A percentile compares a stretch with the other conserved stretches of the same genome.
Conservation (phyloP, 2,113 vertebrate genomes). For the Hypocryptadius cinnamomeus region DNA sequence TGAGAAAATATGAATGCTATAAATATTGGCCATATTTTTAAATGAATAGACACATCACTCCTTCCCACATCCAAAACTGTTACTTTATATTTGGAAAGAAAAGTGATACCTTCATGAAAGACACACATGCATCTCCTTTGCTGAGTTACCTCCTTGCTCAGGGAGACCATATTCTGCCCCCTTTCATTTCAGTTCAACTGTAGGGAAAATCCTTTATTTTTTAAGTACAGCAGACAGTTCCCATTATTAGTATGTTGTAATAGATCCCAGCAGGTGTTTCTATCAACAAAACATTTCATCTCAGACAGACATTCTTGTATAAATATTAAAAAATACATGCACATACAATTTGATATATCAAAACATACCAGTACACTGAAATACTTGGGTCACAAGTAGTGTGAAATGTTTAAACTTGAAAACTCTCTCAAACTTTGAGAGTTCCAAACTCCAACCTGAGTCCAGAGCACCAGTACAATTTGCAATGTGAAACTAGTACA, state of each 20-base stretch:
- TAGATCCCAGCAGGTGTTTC: neutral
- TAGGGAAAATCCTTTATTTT: neutral
- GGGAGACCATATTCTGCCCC: neutral
- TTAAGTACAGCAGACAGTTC: neutral
- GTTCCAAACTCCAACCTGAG: neutral
- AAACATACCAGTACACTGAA: neutral
- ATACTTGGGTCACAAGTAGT: neutral
- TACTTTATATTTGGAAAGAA: constrained; percentile 16
- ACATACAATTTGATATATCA: neutral
- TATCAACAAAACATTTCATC: neutral
- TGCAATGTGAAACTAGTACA: neutral
- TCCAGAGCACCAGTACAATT: neutral
- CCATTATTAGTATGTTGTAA: neutral
- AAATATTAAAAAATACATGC: neutral
- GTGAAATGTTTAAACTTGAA: neutral
- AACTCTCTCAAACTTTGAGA: neutral
- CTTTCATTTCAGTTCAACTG: neutral
- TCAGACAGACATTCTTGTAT: neutral
- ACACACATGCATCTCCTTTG: neutral
- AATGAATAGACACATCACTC: neutral
- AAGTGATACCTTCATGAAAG: constrained; percentile 12
- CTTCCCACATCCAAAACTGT: constrained; percentile 37
- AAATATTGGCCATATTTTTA: constrained; percentile 31
- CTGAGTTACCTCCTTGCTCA: neutral
- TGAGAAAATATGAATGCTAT: neutral